Evolutionary conservation across 1,140 invertebrate genomes (phyloP).

Genomic region (Procambarus clarkii): DNA sequence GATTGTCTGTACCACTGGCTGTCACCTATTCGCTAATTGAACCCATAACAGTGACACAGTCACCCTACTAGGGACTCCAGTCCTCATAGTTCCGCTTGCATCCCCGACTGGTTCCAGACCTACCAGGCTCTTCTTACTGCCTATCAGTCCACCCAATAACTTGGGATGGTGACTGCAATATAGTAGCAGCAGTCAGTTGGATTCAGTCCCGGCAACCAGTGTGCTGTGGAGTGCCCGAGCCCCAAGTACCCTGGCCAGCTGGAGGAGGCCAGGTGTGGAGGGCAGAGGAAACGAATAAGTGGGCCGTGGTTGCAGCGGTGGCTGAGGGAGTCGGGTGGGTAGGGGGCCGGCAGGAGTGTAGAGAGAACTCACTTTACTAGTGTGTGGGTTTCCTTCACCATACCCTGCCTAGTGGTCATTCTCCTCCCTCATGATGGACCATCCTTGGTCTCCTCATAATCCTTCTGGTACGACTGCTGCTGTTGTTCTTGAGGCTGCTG

Average conservation of each 20-base stretch:
- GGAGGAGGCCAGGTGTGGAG: slow-evolving; percentile 30
- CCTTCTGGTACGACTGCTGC: slow-evolving; percentile 54
- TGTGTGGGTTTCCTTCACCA: slow-evolving; percentile 21
- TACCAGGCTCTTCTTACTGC: slow-evolving; percentile 45
- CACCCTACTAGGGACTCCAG: slow-evolving; percentile 34
- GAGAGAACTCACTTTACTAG: slow-evolving; percentile 28
- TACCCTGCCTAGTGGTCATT: slow-evolving; percentile 44
- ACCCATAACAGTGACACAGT: slow-evolving; percentile 37
- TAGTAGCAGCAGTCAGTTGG: slow-evolving; percentile 6
- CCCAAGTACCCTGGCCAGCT: slow-evolving; percentile 43
- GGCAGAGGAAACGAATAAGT: slow-evolving; percentile 15
- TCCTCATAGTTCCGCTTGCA: slow-evolving; percentile 27
- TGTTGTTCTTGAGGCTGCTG: slow-evolving; percentile 31
- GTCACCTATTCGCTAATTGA: slow-evolving; percentile 42
- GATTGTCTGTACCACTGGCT: slow-evolving; percentile 58
- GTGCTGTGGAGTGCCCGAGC: slow-evolving; percentile 15
- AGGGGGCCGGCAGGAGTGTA: slow-evolving; percentile 8
- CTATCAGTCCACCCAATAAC: slow-evolving; percentile 41
- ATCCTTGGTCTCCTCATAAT: slow-evolving; percentile 60
- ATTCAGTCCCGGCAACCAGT: slow-evolving; percentile 12
- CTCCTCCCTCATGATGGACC: slow-evolving; percentile 60
- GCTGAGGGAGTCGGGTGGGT: not conserved
- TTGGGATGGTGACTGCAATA: slow-evolving; percentile 42
- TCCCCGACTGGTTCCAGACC: slow-evolving; percentile 58
- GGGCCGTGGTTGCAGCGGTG: slow-evolving; percentile 29